Evolutionary conservation across 2,888 invertebrate species (phyloP).

Genomic region (Pristionchus exspectatus): DNA sequence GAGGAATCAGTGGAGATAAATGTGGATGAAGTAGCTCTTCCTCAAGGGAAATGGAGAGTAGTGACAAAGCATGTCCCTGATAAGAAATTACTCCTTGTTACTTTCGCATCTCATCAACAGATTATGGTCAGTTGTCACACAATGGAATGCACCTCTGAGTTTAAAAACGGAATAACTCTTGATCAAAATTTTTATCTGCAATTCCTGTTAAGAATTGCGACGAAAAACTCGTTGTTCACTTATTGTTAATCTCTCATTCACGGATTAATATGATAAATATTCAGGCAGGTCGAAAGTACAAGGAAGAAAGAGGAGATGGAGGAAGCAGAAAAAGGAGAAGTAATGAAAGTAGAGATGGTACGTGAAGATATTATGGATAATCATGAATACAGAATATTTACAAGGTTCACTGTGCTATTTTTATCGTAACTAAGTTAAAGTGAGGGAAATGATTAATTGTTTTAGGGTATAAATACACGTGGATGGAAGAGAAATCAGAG

Average conservation of each 20-base stretch:
- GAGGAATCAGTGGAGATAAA: slow-evolving; percentile 48
- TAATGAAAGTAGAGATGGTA: slow-evolving; percentile 12
- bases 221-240: too few species aligned
- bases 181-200: too few species aligned
- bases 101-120: slow-evolving; percentile 60
- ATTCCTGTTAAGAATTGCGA: too few species aligned
- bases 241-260: too few species aligned
- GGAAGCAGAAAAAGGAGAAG: slow-evolving; percentile 42
- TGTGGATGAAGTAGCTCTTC: slow-evolving; percentile 37
- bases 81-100: slow-evolving; percentile 64
- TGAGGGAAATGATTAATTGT: not conserved
- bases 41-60: slow-evolving; percentile 69
- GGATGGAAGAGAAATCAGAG: slow-evolving; percentile 62
- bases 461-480: slow-evolving; percentile 60
- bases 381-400: not conserved
- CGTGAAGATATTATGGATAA: not conserved
- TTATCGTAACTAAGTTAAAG: not conserved
- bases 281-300: slow-evolving; percentile 26
- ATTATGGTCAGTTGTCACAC: not conserved
- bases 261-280: not conserved
- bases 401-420: too few species aligned
- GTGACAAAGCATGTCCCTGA: slow-evolving; percentile 70
- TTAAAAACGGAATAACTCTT: too few species aligned
- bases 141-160: too few species aligned
- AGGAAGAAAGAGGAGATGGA: not conserved